phyloP scores from a whole-genome alignment of 2,797 vertebrate genomes.

The Danio albolineatus region DNA sequence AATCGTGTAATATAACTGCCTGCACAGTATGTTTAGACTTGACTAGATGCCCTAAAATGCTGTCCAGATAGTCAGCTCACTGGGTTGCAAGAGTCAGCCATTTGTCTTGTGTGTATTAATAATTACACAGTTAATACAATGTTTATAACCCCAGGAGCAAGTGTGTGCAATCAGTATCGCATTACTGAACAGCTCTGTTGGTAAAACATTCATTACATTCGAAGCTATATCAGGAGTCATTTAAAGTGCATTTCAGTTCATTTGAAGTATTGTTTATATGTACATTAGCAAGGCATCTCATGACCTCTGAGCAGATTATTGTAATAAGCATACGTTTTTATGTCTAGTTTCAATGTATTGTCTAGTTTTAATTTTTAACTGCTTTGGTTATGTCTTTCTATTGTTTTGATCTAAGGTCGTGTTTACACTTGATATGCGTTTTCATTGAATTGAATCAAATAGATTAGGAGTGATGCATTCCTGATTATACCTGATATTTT shows the following conservation, averaged over 20 bases:
- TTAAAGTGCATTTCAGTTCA: not conserved
- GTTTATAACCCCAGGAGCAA: conserved; percentile 7
- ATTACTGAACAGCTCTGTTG: not conserved
- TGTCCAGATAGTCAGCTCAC: not conserved
- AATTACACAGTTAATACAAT: conserved; percentile 20
- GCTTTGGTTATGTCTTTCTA: not conserved
- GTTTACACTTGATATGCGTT: too few species aligned
- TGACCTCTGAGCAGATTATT: not conserved
- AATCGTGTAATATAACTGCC: not conserved
- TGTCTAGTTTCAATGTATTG: not conserved
- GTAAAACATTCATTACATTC: not conserved
- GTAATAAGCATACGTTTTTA: not conserved
- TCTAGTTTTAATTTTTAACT: too few species aligned
- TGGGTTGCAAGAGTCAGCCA: not conserved
- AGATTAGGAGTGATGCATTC: too few species aligned
- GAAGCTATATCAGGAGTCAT: not conserved
- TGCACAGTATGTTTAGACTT: not conserved
- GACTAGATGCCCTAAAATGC: not conserved
- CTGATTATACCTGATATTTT: too few species aligned
- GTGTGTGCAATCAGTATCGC: not conserved
- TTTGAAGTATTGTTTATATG: not conserved
- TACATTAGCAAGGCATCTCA: not conserved
- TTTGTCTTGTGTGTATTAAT: not conserved
- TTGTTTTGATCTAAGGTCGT: not conserved
- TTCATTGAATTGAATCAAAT: too few species aligned